Base-by-base conservation (phyloP, 2,888 invertebrate genomes). In the Agrochola lota region DNA sequence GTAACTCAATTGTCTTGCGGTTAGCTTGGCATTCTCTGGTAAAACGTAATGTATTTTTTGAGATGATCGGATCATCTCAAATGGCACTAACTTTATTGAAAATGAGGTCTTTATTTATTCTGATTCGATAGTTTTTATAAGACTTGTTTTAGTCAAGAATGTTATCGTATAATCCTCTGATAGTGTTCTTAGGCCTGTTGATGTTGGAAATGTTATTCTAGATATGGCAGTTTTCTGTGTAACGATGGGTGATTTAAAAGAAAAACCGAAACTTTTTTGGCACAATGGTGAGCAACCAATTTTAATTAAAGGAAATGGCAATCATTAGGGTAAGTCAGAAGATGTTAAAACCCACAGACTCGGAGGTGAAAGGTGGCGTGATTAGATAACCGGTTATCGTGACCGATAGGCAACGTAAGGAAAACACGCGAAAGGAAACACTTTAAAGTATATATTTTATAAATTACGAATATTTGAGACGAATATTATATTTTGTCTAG, bases 1-100 rank as follows among this genome's bases (percentile, higher is more conserved):
- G 87, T 87, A 86, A 88, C 87, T 87, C 84, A 87, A 89, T 88
- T 89, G 84, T 87, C 40, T 84, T 88, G 88, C 73, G 89, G 88
- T 88, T 78, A 80, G 52, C 62, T 71, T 60, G 84, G 84, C 67
- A 86, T 86, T 85, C 77, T 80, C 73, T 75, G 80, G 77, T 80
- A 83, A 67, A 78, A 74, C 64, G 77, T 78, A 88, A 78, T 85
- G 80, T 79, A 79, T 88, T 88, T 86, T 87, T 81, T 84, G 55
- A 86, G 86, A 68, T 83, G 67, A 77, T 83, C 62, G 46, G 66
- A 76, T 84, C 60, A 35, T 71, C 72, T 73, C 66, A 67, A 80
- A 78, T 81, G 52, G 67, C 46, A 71, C 67, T 80, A 67, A 77
- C 64, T 40, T 80, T 80, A 83, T 86, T 86, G 75, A 57, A 76